Evolutionary conservation across 2,113 vertebrate species (phyloP), one percentile per base, ranked within the genome.

Genomic region (Lathamus discolor): DNA sequence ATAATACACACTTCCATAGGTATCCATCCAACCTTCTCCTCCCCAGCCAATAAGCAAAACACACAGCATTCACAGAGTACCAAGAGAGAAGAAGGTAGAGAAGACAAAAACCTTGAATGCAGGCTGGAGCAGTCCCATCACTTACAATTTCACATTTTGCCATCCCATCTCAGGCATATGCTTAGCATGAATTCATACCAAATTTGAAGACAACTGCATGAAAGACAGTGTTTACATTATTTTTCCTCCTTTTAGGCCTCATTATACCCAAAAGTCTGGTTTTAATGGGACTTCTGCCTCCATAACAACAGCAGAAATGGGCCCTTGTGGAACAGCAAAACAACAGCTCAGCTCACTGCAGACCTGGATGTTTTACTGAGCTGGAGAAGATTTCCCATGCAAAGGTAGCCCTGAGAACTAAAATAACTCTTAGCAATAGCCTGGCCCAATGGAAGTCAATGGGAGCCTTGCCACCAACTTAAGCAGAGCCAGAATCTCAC

Each of bases 311-410:
- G 49, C 57, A 91, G 80, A 78, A 89, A 79, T 10, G 4, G 46
- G 16, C 17, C 48, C 35, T 90, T 55, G 33, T 78, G 76, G 61
- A 79, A 59, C 31, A 84, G 48, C 24, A 41, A 75, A 81, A 76
- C 23, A 88, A 24, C 41, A 82, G 48, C 44, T 70, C 61, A 72
- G 62, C 15, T 88, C 1, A 0, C 75, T 90, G 93, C 73, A 91
- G 66, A 68, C 57, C 49, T 81, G 63, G 81, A 72, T 92, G 35
- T 92, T 97, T 96, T 92, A 83, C 37, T 49, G 92, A 97, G 70
- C 64, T 90, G 87, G 69, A 23, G 8, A 91, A 94, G 86, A 84
- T 75, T 94, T 81, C 83, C 70, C 1, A 0, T 70, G 61, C 43
- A 66, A 89, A 33, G 17, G 28, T 66, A 94, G 63, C 22, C 51